phyloP scores from a whole-genome alignment of 2,888 invertebrate species.

The Nomada fabriciana region DNA sequence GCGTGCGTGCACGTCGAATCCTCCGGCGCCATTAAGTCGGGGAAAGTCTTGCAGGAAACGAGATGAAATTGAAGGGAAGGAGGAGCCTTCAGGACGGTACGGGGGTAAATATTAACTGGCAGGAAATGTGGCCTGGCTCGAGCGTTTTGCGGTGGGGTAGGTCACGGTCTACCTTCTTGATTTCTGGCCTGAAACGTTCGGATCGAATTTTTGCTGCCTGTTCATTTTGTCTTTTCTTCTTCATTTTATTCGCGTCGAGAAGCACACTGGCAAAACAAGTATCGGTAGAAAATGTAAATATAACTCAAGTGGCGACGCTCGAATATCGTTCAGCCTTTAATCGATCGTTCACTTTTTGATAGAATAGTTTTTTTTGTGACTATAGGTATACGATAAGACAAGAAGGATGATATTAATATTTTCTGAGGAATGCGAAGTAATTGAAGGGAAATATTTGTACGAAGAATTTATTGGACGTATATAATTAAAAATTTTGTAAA shows the following conservation, averaged over 20 bases:
- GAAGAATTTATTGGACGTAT: too few relatives aligned
- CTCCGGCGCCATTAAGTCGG: constrained; percentile 15
- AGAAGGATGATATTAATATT: too few relatives aligned
- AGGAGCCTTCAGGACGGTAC: neutral
- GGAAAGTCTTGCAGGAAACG: constrained; percentile 8
- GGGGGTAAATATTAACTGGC: constrained; percentile 3
- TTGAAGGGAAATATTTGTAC: too few relatives aligned
- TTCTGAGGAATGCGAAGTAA: too few relatives aligned
- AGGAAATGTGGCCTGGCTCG: constrained; percentile 7
- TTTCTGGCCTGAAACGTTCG: neutral
- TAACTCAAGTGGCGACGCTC: neutral
- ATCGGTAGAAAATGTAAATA: too few relatives aligned
- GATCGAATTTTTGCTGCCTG: neutral
- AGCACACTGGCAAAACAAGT: too few relatives aligned
- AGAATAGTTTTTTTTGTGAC: neutral
- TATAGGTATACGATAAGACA: too few relatives aligned
- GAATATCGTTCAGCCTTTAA: neutral
- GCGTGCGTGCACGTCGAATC: constrained; percentile 44
- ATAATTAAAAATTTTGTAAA: too few relatives aligned
- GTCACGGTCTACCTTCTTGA: neutral
- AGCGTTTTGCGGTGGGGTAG: constrained; percentile 11
- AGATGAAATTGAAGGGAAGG: constrained; percentile 33
- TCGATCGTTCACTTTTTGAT: neutral
- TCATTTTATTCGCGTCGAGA: too few relatives aligned
- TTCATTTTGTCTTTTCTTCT: neutral